These are phyloP conservation scores for Drosophila trichaetosa DNA, from an alignment of 2,888 invertebrate species.

Conservation along the genomic window DNA sequence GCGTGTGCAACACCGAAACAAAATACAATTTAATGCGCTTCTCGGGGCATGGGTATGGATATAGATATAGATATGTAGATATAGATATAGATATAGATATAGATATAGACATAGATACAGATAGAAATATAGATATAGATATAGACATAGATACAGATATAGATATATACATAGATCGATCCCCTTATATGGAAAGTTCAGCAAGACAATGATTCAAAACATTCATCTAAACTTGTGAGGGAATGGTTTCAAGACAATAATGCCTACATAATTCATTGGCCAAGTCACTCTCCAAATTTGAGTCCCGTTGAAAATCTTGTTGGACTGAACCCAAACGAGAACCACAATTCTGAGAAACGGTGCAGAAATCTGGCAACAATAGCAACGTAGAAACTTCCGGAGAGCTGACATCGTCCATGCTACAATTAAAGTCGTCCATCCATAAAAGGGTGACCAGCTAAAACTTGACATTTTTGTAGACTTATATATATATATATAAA, in stretches of 20 bases:
- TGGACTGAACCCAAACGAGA: neutral
- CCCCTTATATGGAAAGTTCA: neutral
- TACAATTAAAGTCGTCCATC: neutral
- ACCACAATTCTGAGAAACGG: neutral
- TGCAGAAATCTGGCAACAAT: neutral
- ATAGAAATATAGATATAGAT: too few species aligned
- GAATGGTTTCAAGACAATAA: neutral
- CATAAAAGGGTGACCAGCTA: neutral
- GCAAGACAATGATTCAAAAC: neutral
- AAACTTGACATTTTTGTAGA: neutral
- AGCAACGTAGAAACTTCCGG: neutral
- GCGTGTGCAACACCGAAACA: constrained; percentile 72
- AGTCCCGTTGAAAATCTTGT: neutral
- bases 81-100: constrained; percentile 44
- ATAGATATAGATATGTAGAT: constrained; percentile 30
- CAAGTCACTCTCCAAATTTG: neutral
- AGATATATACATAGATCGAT: neutral
- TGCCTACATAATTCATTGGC: neutral
- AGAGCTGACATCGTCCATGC: neutral
- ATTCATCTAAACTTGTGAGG: neutral
- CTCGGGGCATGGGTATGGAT: constrained; percentile 40
- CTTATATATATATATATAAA: too few species aligned
- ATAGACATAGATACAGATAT: too few species aligned
- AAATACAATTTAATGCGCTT: constrained; percentile 70
- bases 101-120: neutral